Evolutionary conservation across 2,113 vertebrate genomes (phyloP), one percentile per base, ranked within the genome.

Genomic region (Takifugu bimaculatus): DNA sequence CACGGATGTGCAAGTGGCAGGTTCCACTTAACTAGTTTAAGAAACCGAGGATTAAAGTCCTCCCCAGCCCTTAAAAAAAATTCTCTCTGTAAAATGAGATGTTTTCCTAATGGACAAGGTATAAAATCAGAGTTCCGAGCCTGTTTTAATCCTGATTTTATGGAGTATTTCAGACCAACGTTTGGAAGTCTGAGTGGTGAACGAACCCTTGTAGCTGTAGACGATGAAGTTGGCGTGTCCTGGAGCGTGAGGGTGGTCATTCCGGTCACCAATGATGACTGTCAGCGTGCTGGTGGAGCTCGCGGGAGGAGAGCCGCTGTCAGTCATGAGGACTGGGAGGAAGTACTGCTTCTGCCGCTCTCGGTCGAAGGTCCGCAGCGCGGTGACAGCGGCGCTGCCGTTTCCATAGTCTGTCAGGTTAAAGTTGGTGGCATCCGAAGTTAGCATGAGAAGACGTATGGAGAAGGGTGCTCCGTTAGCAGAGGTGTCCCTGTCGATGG

Each of bases 281-380:
- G 92, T 95, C 49, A 96, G 80, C 0, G 91, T 96, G 85, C 75
- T 88, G 62, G 94, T 95, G 70, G 93, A 92, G 82, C 93, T 94
- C 91, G 93, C 89, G 1, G 92, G 92, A 0, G 94, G 94, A 65
- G 75, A 85, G 26, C 94, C 94, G 0, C 93, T 93, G 84, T 96
- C 94, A 0, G 88, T 91, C 87, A 95, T 94, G 61, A 94, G 77
- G 49, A 96, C 81, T 1, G 90, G 90, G 51, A 96, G 88, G 69
- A 85, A 79, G 80, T 94, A 94, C 1, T 80, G 86, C 66, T 92
- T 93, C 60, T 93, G 90, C 12, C 83, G 74, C 64, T 96, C 94
- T 2, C 94, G 91, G 80, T 96, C 94, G 32, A 96, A 95, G 45
- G 91, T 88, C 1, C 45, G 85, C 5, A 96, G 88, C 0, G 93